Evolutionary conservation across 2,797 vertebrate genomes (phyloP), one percentile per base, ranked within the genome.

Genomic region (Ctenopoma multispine): DNA sequence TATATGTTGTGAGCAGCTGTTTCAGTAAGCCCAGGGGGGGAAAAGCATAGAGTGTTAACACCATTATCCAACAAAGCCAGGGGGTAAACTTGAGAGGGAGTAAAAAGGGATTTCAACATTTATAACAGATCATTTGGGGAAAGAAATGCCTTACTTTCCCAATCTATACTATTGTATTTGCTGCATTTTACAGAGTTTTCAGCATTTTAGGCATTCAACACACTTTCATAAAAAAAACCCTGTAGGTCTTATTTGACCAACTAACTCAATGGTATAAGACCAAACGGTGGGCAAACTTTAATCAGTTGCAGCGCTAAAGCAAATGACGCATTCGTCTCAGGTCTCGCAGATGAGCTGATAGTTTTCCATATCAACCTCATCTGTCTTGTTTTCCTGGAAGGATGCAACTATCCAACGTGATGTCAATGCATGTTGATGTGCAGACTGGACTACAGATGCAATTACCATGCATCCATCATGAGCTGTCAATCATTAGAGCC

Each of bases 381-480:
- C 79, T 57, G 70, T 81, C 74, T 77, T 49, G 80, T 83, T 84
- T 83, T 77, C 69, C 62, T 71, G 66, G 63, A 82, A 61, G 75
- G 69, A 82, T 53, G 41, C 78, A 72, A 65, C 71, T 47, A 48
- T 71, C 57, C 60, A 58, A 15, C 21, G 70, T 65, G 75, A 78
- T 82, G 69, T 63, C 12, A 10, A 51, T 56, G 61, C 64, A 77
- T 54, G 41, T 34, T 82, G 66, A 74, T 76, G 75, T 46, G 66
- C 63, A 71, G 82, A 86, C 80, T 84, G 73, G 82, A 82, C 84
- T 88, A 87, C 85, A 83, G 81, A 87, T 46, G n/a, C 82, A 87
- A 89, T 91, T 88, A 88, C 82, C 24, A 64, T 64, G 69, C 69
- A 71, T 20, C 66, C 53, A 61, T 79, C 81, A 88, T 86, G 83